Evolutionary conservation across 2,888 invertebrate genomes (phyloP), one percentile per base, ranked within the genome.

Genomic region (Phaedon cochleariae): DNA sequence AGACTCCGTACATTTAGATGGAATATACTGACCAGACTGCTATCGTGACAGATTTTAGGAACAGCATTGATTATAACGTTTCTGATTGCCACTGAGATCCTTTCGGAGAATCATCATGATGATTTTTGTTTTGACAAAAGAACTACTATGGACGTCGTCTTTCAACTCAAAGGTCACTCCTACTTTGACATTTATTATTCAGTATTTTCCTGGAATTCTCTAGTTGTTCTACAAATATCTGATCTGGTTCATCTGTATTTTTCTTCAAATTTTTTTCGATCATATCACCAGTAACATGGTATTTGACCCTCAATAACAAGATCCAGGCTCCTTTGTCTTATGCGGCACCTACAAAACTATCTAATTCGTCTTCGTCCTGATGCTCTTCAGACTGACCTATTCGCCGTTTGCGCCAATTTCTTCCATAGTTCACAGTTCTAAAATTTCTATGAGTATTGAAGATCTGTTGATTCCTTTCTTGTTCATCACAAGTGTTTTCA

Each of bases 131-230:
- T 4, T n/a, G 15, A 4, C n/a, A 5, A 49, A 34, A 7, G 46
- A 46, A n/a, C 34, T 34, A n/a, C 17, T 49, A 20, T 59, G 34
- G 2, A 29, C 46, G 5, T 45, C 46, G 6, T 48, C 49, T 48
- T 59, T 59, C 20, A 48, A 15, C 20, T 29, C 46, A 18, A 10
- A 34, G 29, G 34, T 20, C 20, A 48, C 10, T 15, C 37, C 59
- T 29, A 59, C 34, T 31, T 48, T 49, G 21, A 12, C 59, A 59
- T 49, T 59, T 59, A 46, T 48, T 59, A 37, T 54, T 21, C 18
- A 20, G 21, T n/a, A 7, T 37, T 54, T 54, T 31, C 37, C 21
- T 54, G 37, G 1, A 54, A 37, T 37, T 54, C 17, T 54, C 41
- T 15, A 54, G 15, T 15, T 54, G 20, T 54, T 54, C 22, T 9